Conservation (phyloP, 2,888 invertebrate genomes). For the Dusona sp. region DNA sequence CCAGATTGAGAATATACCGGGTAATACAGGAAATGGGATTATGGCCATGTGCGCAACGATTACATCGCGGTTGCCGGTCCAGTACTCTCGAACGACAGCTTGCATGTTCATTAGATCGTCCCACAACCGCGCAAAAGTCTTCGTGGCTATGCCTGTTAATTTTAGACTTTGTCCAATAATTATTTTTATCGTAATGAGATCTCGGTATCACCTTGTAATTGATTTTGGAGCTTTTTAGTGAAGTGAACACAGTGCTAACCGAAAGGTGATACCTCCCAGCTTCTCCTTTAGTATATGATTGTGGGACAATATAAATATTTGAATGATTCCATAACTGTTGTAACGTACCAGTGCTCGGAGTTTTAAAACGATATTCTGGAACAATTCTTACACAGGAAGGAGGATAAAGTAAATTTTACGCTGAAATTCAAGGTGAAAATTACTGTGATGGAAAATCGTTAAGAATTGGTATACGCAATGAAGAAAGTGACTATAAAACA, state of each 20-base stretch:
- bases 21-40: constrained; percentile 51
- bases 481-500: neutral
- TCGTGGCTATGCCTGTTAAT: constrained; percentile 11
- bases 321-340: neutral
- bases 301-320: neutral
- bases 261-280: neutral
- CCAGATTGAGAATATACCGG: constrained; percentile 15
- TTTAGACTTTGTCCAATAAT: constrained; percentile 10
- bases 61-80: constrained; percentile 44
- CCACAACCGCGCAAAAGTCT: neutral
- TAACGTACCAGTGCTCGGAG: neutral
- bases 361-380: neutral
- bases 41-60: constrained; percentile 37
- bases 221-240: too few species aligned
- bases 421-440: neutral
- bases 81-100: constrained; percentile 12
- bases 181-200: constrained; percentile 1
- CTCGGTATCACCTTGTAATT: too few species aligned
- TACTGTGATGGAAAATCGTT: neutral
- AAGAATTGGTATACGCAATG: neutral
- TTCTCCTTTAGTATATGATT: neutral
- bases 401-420: neutral
- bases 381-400: neutral
- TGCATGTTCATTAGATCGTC: constrained; percentile 38
- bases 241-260: neutral